A percentile compares a stretch with the other conserved stretches of the same genome.
Conservation (phyloP, 2,888 invertebrate species). For the Ryuthela nishihirai region DNA sequence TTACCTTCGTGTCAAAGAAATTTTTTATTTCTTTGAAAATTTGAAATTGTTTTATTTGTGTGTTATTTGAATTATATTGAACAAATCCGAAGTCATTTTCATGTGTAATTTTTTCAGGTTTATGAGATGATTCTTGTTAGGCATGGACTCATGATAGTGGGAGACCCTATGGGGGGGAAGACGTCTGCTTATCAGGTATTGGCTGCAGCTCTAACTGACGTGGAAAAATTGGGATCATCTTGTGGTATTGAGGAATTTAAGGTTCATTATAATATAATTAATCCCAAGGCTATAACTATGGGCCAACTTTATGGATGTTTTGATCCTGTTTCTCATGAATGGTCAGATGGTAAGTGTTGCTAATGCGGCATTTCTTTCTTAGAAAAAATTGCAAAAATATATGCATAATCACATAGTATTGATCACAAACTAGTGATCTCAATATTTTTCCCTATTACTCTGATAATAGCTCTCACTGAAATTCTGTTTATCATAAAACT, state of each 20-base stretch:
- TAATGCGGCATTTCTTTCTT: no score
- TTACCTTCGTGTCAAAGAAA: no score
- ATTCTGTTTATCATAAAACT: no score
- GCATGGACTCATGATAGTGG: conserved; percentile 56
- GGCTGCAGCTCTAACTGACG: conserved; percentile 50
- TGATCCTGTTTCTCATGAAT: conserved; percentile 56
- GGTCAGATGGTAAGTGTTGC: conserved; percentile 54
- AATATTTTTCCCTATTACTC: no score
- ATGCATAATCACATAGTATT: no score
- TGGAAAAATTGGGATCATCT: conserved; percentile 49
- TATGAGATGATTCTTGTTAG: conserved; percentile 57
- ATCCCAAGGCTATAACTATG: conserved; percentile 56
- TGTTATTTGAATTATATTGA: no score
- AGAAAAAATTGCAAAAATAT: no score
- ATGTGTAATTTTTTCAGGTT: conserved; percentile 61
- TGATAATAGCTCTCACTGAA: no score
- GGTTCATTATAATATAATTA: conserved; percentile 53
- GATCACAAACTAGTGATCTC: no score
- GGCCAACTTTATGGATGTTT: conserved; percentile 57
- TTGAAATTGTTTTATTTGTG: no score
- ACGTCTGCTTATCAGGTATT: conserved; percentile 53
- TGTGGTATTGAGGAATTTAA: conserved; percentile 45
- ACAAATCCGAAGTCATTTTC: no score
- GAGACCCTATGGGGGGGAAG: conserved; percentile 56
- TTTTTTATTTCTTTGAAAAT: no score